Base-by-base conservation (phyloP, 2,888 invertebrate species). In the Synanthedon formicaeformis region DNA sequence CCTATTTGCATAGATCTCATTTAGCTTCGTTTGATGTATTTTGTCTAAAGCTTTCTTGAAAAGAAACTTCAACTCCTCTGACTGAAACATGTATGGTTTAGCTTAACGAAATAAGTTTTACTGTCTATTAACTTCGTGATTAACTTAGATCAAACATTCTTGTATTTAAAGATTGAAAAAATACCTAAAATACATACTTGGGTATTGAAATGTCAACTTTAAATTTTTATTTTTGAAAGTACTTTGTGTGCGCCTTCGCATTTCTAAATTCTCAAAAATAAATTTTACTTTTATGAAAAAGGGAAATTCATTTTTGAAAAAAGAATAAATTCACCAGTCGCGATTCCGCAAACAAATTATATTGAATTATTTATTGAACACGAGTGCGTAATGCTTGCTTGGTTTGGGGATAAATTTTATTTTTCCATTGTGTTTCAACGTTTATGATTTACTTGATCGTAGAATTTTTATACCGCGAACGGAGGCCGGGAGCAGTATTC, bases 371-470 rank as follows among this genome's bases (percentile, higher is more conserved):
- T 50, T 50, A 50, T 50, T 13, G 34, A 50, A 34, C 50, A 45
- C 45, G 45, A 13, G 14, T 13, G 14, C 45, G n/a, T 13, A 45
- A 45, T 2, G 14, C 45, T 45, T 45, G 52, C 50, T 52, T 41
- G 4, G 23, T 23, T 23, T 23, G 23, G 51, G 50, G 50, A 55
- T 55, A 53, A 55, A 55, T 55, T 55, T 55, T 53, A 52, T 51
- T 55, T 55, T 41, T 49, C 53, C 41, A 52, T 53, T 54, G 55
- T 52, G 55, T 53, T 52, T 53, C 49, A 57, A 53, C 54, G 60
- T 65, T 70, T 66, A 69, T 69, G 70, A 67, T 67, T 67, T 66
- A 71, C 68, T 62, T 67, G 66, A 58, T 60, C 66, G 64, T 65
- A 64, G 62, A 65, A 60, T 61, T 71, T 71, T 71, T 69, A 69